A percentile compares a stretch with the other conserved stretches of the same genome.
phyloP scores from a whole-genome alignment of 2,113 vertebrate species.

The Myodes glareolus region DNA sequence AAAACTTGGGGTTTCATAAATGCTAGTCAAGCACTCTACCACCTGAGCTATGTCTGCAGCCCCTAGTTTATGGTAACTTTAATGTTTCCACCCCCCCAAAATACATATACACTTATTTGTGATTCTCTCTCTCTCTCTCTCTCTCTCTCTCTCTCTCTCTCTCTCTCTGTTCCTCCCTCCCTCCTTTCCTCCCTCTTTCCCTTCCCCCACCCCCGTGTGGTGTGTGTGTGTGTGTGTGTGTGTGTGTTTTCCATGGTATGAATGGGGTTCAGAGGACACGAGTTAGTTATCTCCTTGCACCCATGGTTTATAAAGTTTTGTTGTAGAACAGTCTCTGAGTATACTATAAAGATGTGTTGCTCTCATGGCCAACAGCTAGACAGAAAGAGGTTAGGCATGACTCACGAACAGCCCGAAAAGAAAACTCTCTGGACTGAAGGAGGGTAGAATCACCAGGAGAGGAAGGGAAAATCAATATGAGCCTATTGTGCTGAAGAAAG shows the following conservation, averaged over 20 bases:
- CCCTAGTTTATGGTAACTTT: neutral
- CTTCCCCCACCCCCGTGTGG: too few species aligned
- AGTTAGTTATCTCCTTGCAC: neutral
- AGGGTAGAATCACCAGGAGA: neutral
- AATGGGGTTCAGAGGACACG: neutral
- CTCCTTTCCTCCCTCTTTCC: too few species aligned
- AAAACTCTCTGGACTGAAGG: neutral
- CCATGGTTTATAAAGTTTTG: neutral
- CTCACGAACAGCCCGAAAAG: accelerated
- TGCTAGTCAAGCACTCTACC: too few species aligned
- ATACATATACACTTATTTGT: neutral
- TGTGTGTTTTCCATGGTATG: neutral
- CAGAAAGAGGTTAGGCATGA: neutral
- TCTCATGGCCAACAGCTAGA: neutral
- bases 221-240: neutral
- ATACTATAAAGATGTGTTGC: neutral
- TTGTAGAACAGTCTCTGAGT: neutral
- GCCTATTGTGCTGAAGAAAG: neutral
- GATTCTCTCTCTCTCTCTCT: neutral
- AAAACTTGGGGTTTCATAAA: neutral
- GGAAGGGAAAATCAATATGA: neutral
- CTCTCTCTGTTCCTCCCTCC: neutral
- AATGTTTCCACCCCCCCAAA: too few species aligned
- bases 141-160: neutral
- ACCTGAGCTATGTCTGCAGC: neutral